phyloP scores from a whole-genome alignment of 2,113 vertebrate species.

The Callionymus lyra region DNA sequence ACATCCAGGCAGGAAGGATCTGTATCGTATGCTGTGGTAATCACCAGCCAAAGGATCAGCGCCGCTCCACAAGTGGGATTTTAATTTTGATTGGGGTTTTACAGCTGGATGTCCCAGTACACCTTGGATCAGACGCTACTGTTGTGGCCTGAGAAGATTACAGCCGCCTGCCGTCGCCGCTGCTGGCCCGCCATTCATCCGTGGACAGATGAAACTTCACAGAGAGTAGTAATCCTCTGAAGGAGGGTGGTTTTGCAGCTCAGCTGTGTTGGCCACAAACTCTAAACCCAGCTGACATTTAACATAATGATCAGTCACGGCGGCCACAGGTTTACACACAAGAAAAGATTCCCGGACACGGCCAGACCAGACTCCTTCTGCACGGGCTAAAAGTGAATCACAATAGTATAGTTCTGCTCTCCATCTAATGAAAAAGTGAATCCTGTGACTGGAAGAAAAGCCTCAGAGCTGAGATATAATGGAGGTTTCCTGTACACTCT shows the following conservation, averaged over 20 bases:
- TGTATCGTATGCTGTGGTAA: slow-evolving; percentile 28
- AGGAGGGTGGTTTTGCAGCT: slow-evolving; percentile 46
- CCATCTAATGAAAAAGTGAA: slow-evolving; percentile 54
- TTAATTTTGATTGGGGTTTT: slow-evolving; percentile 48
- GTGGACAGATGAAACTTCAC: slow-evolving; percentile 52
- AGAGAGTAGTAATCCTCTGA: slow-evolving; percentile 48
- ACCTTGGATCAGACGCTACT: slow-evolving; percentile 48
- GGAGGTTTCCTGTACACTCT: slow-evolving; percentile 45
- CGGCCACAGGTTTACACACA: slow-evolving; percentile 47
- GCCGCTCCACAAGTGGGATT: slow-evolving; percentile 33
- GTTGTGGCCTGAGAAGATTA: slow-evolving; percentile 42
- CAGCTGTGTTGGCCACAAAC: slow-evolving; percentile 48
- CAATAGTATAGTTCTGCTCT: slow-evolving; percentile 43
- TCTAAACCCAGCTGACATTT: slow-evolving; percentile 57
- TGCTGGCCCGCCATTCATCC: slow-evolving; percentile 28
- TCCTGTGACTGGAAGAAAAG: slow-evolving; percentile 60
- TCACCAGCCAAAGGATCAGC: slow-evolving; percentile 31
- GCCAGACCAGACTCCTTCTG: slow-evolving; percentile 47
- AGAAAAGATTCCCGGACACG: slow-evolving; percentile 59
- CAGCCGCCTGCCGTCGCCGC: slow-evolving; percentile 33
- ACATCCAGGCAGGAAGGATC: slow-evolving; percentile 13
- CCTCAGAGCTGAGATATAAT: slow-evolving; percentile 54
- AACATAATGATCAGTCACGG: slow-evolving; percentile 62
- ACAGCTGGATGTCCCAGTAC: slow-evolving; percentile 38
- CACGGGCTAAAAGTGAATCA: slow-evolving; percentile 57